Conservation (phyloP, 92 coral and sea anemone species). For the Parazoanthus atlanticus region DNA sequence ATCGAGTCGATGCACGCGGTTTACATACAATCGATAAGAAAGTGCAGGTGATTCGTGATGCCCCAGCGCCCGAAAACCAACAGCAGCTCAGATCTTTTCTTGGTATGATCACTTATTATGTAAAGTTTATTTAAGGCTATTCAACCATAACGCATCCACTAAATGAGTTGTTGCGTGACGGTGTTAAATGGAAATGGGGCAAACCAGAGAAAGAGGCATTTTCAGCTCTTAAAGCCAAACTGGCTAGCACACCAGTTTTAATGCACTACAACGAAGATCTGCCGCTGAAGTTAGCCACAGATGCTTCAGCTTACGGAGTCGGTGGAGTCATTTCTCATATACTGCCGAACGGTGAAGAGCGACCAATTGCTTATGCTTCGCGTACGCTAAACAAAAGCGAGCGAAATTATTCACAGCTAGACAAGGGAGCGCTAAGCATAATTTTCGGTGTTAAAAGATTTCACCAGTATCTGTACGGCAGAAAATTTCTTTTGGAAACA, state of each 20-base stretch:
- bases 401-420: slow-evolving; percentile 45
- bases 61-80: slow-evolving; percentile 43
- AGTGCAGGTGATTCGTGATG: slow-evolving; percentile 45
- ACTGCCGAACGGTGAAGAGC: slow-evolving; percentile 47
- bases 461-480: slow-evolving; percentile 58
- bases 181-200: slow-evolving; percentile 16
- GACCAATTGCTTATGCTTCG: slow-evolving; percentile 51
- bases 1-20: slow-evolving; percentile 50
- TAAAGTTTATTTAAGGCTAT: slow-evolving; percentile 14
- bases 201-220: slow-evolving; percentile 15
- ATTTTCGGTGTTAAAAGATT: slow-evolving; percentile 43
- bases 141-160: slow-evolving; percentile 40
- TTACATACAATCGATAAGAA: slow-evolving; percentile 58
- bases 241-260: slow-evolving; percentile 41
- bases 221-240: slow-evolving; percentile 25
- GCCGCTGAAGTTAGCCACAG: slow-evolving; percentile 53
- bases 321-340: slow-evolving; percentile 60
- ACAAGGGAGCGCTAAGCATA: slow-evolving; percentile 41
- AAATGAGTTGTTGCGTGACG: slow-evolving; percentile 46
- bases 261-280: slow-evolving; percentile 45
- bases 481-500: slow-evolving; percentile 56
- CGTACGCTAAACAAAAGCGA: slow-evolving; percentile 52
- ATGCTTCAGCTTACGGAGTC: slow-evolving; percentile 55
- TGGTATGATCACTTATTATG: slow-evolving; percentile 38
- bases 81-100: slow-evolving; percentile 49